Evolutionary conservation across 1,140 invertebrate species (phyloP), one percentile per base, ranked within the genome.

Genomic region (Pseudomyrmex concolor): DNA sequence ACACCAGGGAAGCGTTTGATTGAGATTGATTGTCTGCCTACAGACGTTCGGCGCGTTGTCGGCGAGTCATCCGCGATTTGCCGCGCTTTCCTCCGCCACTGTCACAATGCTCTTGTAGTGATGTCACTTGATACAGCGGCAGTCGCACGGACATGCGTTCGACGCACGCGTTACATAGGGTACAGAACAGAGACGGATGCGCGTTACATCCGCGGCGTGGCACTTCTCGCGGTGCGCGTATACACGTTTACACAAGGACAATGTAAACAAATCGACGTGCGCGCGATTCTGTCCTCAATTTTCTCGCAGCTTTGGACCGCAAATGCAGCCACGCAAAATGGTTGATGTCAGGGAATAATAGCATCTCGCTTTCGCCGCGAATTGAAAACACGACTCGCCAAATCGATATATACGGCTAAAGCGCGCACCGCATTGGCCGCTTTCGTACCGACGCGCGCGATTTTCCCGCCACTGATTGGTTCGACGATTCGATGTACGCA

Each of bases 351-450:
- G 62, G 67, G 50, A 72, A 85, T 85, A 89, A 88, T 86, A 77
- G 64, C 74, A 51, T 45, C 45, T n/a, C 17, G 59, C 74, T 84
- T 82, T 83, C 64, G 76, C 54, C 59, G 66, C 81, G 71, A 86
- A 88, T 88, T 88, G 86, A 89, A 89, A 88, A 89, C 81, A 45
- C 84, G 80, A 72, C 76, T 74, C 77, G 17, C 84, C 57, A 84
- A 34, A 89, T 89, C 88, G 87, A 89, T 89, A 89, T 15, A 34
- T 34, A 12, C 5, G 10, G 15, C 81, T 82, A 86, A 78, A 89
- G 80, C 60, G 84, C 19, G 62, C 78, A 67, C 59, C 67, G n/a
- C 51, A 89, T 89, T 89, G 87, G 88, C 13, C 68, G 43, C 19
- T 72, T 88, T 85, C 72, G 22, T 78, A 80, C 85, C 82, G 70